Conservation (phyloP, 2,113 vertebrate genomes). For the Myotis lucifugus region DNA sequence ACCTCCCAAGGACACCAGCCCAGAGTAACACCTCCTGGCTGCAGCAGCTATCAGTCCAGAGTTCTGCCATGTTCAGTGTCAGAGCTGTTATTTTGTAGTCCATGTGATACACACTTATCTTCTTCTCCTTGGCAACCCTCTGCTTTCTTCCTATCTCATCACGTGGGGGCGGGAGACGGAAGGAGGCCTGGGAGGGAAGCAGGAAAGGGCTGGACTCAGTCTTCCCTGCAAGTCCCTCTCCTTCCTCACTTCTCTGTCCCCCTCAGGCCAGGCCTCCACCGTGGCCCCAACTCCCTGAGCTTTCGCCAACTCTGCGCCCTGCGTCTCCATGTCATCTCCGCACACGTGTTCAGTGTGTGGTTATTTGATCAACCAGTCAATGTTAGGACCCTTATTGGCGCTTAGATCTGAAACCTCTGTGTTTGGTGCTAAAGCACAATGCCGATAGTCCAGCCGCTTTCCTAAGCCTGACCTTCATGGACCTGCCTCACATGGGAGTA, state of each 20-base stretch:
- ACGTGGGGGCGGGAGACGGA: fast-evolving
- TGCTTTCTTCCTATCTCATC: not conserved
- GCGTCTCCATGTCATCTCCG: fast-evolving
- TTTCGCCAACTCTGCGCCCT: not conserved
- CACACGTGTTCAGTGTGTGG: not conserved
- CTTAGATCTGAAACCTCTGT: not conserved
- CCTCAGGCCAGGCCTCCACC: not conserved
- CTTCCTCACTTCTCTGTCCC: not conserved
- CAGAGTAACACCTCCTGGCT: not conserved
- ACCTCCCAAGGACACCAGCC: not conserved
- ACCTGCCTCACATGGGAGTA: not conserved
- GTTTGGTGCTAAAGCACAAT: not conserved
- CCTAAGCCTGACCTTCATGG: not conserved
- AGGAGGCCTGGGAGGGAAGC: not conserved
- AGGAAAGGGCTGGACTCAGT: fast-evolving
- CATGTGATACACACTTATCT: fast-evolving
- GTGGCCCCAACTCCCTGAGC: not conserved
- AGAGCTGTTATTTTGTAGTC: not conserved
- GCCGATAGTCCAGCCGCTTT: no score
- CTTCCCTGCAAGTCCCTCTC: not conserved
- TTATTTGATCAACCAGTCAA: not conserved
- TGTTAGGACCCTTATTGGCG: not conserved
- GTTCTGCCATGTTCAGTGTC: not conserved
- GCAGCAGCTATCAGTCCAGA: not conserved
- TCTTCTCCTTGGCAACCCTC: not conserved